Evolutionary conservation across 2,797 vertebrate species (phyloP), one percentile per base, ranked within the genome.

Genomic region (Brachyalestes nurse): DNA sequence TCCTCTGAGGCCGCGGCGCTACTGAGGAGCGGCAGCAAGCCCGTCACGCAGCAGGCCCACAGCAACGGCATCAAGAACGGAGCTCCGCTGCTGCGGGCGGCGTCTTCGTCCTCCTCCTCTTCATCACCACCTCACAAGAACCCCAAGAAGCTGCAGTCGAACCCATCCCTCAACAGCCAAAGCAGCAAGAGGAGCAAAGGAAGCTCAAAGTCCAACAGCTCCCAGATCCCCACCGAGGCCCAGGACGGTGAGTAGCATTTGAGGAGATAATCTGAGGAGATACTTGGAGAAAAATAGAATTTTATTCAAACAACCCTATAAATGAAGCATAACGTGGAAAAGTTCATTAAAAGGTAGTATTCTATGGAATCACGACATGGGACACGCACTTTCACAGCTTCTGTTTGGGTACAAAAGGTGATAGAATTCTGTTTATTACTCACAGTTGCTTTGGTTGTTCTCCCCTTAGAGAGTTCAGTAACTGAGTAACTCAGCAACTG

Each of bases 161-260:
- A 97, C 88, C 95, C 96, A 0, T 97, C 97, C 82, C 95, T 99
- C 90, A 96, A 95, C 89, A 97, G 96, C 90, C 97, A 97, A 89
- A 90, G 94, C 92, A 97, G 97, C 93, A 97, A 95, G 92, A 97
- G 96, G 88, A 97, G 96, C 92, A 98, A 97, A 91, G 92, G 94
- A 86, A 97, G 96, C 91, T 95, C 95, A 81, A 97, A 96, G 81
- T 96, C 97, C 0, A 93, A 95, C 81, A 93, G 95, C 66, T 97
- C 97, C 7, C 97, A 98, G 92, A 96, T 98, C 75, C 97, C 97
- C 57, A 94, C 94, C 28, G 96, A 97, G 86, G 96, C 95, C 0
- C 96, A 97, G 88, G 96, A 98, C 83, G 97, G 97, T 98, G 91
- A 91, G 94, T 85, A 60, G 5, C 21, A 10, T 60, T 1, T 57